Percentiles rank a stretch among this genome's conserved stretches.
Conservation (phyloP, 2,797 vertebrate genomes). For the Chloroceryle inda region DNA sequence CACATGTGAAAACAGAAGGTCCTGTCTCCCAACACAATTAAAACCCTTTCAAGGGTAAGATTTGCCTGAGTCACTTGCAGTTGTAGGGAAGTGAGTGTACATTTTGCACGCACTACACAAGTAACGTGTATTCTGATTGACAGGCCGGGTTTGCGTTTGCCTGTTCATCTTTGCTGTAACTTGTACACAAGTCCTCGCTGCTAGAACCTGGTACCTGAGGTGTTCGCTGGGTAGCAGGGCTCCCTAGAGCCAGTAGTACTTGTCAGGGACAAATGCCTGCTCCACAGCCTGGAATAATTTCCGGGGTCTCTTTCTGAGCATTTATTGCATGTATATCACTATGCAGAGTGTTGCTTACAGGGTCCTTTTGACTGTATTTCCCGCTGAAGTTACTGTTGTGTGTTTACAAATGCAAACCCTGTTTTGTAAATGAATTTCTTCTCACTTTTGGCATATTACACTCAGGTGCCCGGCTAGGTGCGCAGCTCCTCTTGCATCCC, state of each 20-base stretch:
- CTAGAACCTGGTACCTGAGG: not conserved
- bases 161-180: not conserved
- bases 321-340: not conserved
- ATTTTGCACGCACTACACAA: not conserved
- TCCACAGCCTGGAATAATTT: not conserved
- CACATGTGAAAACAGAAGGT: not conserved
- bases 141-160: not conserved
- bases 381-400: not conserved
- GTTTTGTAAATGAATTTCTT: not conserved
- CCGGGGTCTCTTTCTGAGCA: not conserved
- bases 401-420: not conserved
- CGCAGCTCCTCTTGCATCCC: not conserved
- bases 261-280: accelerated
- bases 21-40: not conserved
- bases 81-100: accelerated
- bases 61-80: not conserved
- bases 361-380: not conserved
- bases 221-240: not conserved
- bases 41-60: not conserved
- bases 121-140: not conserved
- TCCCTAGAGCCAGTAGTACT: not conserved
- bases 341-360: not conserved
- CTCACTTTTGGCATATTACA: not conserved
- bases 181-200: not conserved
- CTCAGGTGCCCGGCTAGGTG: not conserved